Evolutionary conservation across 92 coral and sea anemone species (phyloP), one percentile per base, ranked within the genome.

Genomic region (Porites rus): DNA sequence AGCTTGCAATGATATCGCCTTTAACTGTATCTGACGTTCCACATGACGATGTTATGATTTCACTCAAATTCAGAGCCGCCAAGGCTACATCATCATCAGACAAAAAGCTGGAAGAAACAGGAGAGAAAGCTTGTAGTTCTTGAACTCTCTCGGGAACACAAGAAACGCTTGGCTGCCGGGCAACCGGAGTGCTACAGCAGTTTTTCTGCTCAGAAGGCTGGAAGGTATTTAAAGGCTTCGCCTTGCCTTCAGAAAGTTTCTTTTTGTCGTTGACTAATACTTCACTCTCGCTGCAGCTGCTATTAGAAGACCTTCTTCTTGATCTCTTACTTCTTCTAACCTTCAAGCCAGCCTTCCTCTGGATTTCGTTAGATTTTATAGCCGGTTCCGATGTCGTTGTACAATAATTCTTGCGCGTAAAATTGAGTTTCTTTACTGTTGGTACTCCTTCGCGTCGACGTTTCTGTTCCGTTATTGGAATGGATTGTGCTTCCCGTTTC

Each of bases 11-110:
- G 51, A 43, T 73, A 9, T 68, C 80, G 13, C 50, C 52, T 74
- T 11, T 62, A 19, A 46, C 22, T 10, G 60, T 70, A 72, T 54
- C 59, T 51, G 75, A 64, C 31, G 62, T 43, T 52, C 89, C 88
- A 56, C 78, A 87, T 13, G 96, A 88, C 2, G 94, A 80, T 52
- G 83, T 77, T 56, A 94, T 78, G 1, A 92, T 69, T 25, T 85
- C 94, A 56, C 96, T 97, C 68, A 97, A 74, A 72, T 93, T 91
- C 73, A 97, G 79, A 21, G 92, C 94, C 17, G 97, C 98, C 72
- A 97, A 80, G 28, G 81, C 83, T 22, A 88, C 86, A 64, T 97
- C 98, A 68, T 97, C 98, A 18, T 75, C 84, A 79, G 81, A 38
- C 46, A 38, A 87, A 77, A 95, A 90, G 46, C 88, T 84, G 21